Conservation (phyloP, 2,113 vertebrate genomes). For the Tichodroma muraria region DNA sequence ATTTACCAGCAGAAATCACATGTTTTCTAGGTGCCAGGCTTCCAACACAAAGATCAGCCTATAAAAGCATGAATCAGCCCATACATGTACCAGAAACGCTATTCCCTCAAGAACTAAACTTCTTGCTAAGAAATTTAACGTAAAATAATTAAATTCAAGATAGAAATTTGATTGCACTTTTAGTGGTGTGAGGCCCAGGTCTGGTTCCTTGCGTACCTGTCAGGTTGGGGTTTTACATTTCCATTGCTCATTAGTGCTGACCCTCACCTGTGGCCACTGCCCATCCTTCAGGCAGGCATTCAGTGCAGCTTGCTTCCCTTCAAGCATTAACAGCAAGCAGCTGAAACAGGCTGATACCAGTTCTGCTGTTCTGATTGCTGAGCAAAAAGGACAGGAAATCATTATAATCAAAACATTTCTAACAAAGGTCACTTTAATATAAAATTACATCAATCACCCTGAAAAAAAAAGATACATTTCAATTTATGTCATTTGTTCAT, state of each 20-base stretch:
- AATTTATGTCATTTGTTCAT: constrained; percentile 37
- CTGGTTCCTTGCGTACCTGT: neutral
- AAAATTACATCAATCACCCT: constrained; percentile 89
- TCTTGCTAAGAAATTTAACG: neutral
- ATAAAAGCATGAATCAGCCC: neutral
- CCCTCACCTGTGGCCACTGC: neutral
- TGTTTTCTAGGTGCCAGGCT: neutral
- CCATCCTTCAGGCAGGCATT: neutral
- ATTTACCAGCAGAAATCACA: neutral
- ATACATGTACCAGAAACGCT: neutral
- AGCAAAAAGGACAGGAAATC: constrained; percentile 92
- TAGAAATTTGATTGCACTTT: neutral
- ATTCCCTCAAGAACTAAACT: neutral
- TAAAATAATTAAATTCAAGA: neutral
- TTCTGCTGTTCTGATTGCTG: constrained; percentile 70
- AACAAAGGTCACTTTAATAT: constrained; percentile 89
- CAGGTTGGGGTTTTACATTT: neutral
- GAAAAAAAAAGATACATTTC: constrained; percentile 70
- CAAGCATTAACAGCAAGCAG: constrained; percentile 62
- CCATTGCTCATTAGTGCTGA: neutral
- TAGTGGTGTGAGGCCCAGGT: neutral
- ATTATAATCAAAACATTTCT: constrained; percentile 85
- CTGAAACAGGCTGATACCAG: constrained; percentile 67
- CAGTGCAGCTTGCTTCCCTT: constrained; percentile 68
- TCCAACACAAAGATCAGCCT: neutral